phyloP scores from a whole-genome alignment of 2,888 invertebrate species.

The Leptogaster cylindrica region DNA sequence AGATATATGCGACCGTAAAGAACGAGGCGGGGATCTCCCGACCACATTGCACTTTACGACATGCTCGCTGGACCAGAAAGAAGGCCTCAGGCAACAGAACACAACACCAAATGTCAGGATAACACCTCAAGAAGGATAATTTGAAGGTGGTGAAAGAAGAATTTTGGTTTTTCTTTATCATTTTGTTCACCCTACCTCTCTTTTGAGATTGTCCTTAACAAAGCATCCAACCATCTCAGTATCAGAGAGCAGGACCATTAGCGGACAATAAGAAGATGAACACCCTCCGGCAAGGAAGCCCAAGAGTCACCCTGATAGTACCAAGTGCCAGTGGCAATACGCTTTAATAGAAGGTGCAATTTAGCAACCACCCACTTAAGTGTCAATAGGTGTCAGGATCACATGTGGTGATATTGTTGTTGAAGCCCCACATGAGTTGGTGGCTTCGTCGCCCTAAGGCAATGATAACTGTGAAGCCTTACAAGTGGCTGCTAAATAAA shows the following conservation, averaged over 20 bases:
- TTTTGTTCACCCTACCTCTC: too few species aligned
- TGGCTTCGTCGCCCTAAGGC: neutral
- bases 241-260: conserved; percentile 6
- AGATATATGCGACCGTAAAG: conserved; percentile 28
- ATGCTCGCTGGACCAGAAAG: conserved; percentile 4
- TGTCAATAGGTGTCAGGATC: conserved; percentile 44
- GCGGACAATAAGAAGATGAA: conserved; percentile 26
- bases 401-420: conserved; percentile 31
- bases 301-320: neutral
- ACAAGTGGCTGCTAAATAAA: neutral
- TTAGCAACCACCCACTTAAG: conserved; percentile 45
- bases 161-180: conserved; percentile 2
- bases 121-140: conserved; percentile 18
- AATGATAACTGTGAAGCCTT: neutral
- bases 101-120: conserved; percentile 4
- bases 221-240: neutral
- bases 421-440: neutral
- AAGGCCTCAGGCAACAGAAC: neutral
- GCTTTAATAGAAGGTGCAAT: conserved; percentile 34
- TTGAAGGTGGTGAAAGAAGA: conserved; percentile 3
- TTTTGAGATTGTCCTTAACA: too few species aligned
- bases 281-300: conserved; percentile 1
- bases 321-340: conserved; percentile 20
- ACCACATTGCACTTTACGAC: neutral
- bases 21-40: neutral